phyloP scores from a whole-genome alignment of 2,797 vertebrate species.

The Alauda arvensis region DNA sequence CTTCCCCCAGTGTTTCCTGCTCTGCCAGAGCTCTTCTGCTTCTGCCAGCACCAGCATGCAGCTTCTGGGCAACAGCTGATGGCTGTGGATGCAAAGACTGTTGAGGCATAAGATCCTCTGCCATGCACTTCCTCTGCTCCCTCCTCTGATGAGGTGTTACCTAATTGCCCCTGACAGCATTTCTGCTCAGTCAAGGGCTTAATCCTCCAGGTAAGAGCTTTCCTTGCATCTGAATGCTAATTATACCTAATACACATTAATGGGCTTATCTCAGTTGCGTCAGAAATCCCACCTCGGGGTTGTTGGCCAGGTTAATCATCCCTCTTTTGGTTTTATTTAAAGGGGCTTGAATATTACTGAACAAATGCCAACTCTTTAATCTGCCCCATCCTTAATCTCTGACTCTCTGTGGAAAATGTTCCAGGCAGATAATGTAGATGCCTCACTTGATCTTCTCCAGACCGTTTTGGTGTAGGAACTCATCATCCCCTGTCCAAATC shows the following conservation, averaged over 20 bases:
- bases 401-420: constrained; percentile 21
- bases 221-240: constrained; percentile 23
- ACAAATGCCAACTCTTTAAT: constrained; percentile 35
- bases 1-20: not conserved
- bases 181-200: constrained; percentile 20
- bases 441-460: not conserved
- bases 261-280: constrained; percentile 33
- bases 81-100: not conserved
- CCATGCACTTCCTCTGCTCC: not conserved
- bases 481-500: not conserved
- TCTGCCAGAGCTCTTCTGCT: not conserved
- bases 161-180: constrained; percentile 40
- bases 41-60: not conserved
- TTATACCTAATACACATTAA: constrained; percentile 35
- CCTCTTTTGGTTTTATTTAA: constrained; percentile 18
- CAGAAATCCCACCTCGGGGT: constrained; percentile 40
- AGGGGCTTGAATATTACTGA: not conserved
- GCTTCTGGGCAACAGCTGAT: not conserved
- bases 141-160: constrained; percentile 15
- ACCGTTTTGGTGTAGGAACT: not conserved
- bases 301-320: constrained; percentile 24
- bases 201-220: constrained; percentile 17
- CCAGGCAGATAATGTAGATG: not conserved
- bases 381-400: constrained; percentile 2
- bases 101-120: not conserved